Evolutionary conservation across 2,797 vertebrate species (phyloP).

Genomic region (Crenichthys baileyi): DNA sequence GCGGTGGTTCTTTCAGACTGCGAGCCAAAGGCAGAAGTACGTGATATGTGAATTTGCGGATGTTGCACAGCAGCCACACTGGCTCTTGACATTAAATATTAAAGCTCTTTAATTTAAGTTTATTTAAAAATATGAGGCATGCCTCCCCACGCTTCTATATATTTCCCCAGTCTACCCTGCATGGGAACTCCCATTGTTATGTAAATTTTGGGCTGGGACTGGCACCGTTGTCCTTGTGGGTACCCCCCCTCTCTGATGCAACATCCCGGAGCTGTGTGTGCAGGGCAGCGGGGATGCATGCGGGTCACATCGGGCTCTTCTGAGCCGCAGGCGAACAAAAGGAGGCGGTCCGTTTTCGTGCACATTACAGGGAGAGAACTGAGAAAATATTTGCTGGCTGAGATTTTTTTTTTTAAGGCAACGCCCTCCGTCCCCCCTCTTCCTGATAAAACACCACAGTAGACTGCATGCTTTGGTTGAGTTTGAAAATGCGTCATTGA

Average conservation of each 20-base stretch:
- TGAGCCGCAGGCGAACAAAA: slow-evolving; percentile 69
- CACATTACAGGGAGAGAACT: slow-evolving; percentile 22
- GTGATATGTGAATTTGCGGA: slow-evolving; percentile 63
- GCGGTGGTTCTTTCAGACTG: slow-evolving; percentile 76
- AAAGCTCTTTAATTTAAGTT: not conserved
- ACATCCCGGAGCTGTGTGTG: slow-evolving; percentile 35
- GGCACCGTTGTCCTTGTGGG: slow-evolving; percentile 43
- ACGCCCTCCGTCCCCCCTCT: slow-evolving; percentile 49
- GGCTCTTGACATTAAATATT: not conserved
- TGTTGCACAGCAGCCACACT: slow-evolving; percentile 37
- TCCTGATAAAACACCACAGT: not conserved
- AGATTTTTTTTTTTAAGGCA: slow-evolving; percentile 41
- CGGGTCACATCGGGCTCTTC: slow-evolving; percentile 42
- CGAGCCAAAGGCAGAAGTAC: slow-evolving; percentile 40
- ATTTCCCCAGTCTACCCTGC: not conserved
- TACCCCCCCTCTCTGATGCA: slow-evolving; percentile 33
- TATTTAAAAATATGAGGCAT: not conserved
- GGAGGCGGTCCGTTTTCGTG: slow-evolving; percentile 44
- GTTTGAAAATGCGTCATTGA: slow-evolving; percentile 1
- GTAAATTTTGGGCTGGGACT: slow-evolving; percentile 73
- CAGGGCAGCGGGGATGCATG: slow-evolving; percentile 50
- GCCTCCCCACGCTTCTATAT: not conserved
- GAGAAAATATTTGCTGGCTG: slow-evolving; percentile 20
- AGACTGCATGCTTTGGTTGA: slow-evolving; percentile 13
- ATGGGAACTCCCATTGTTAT: slow-evolving; percentile 74